Base-by-base conservation (phyloP, 2,888 invertebrate species). In the Hermaeophaga mercurialis region DNA sequence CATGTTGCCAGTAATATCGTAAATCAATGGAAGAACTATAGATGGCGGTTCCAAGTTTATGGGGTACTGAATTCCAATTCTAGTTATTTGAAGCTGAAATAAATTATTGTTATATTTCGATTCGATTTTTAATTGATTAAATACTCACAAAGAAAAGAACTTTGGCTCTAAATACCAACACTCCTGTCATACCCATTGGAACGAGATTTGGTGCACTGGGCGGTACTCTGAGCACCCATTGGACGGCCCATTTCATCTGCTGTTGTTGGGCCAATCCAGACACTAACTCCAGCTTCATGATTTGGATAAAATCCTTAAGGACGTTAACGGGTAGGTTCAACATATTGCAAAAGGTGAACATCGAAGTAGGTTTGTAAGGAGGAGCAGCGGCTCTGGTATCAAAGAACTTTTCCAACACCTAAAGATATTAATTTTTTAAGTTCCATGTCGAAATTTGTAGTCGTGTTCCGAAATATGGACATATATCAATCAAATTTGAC, bases 391-490 rank as follows among this genome's bases (percentile, higher is more conserved):
- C 94, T 75, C 93, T 84, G 15, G 86, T 85, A 74, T 95, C 94
- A 80, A 96, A 96, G 80, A 94, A 96, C 73, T 90, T 91, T 78
- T 96, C 96, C 72, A 96, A 84, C 50, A 92, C 86, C 85, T 89
- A 48, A 28, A 28, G 24, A 19, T 31, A 14, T 22, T 22, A 5
- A n/a, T n/a, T n/a, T n/a, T n/a, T n/a, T n/a, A n/a, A n/a, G n/a
- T n/a, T n/a, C n/a, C n/a, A n/a, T n/a, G n/a, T n/a, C n/a, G n/a
- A 24, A 24, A 15, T 14, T 28, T 9, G 26, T 19, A 2, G 19
- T 43, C 9, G 1, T 1, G 7, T 26, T 6, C 24, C 24, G 8
- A 22, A 43, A 5, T 2, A 8, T 44, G n/a, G 11, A 19, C 14
- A 24, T 22, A 22, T 24, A n/a, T n/a, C n/a, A n/a, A n/a, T n/a